Evolutionary conservation across 2,888 invertebrate genomes (phyloP).

Genomic region (Plusia festucae): DNA sequence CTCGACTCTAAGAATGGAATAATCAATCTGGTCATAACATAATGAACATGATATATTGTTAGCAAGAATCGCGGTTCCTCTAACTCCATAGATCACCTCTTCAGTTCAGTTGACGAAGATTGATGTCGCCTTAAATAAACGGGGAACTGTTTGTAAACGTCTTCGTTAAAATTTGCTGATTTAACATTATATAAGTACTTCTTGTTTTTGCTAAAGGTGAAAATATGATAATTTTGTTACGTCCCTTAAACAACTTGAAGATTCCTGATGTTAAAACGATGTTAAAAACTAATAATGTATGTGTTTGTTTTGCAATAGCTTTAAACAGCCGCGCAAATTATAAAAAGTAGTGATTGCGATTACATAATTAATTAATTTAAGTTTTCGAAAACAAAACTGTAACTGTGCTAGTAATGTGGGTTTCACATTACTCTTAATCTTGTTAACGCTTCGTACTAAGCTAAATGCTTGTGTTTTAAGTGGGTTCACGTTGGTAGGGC

Average conservation of each 20-base stretch:
- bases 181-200: constrained; percentile 29
- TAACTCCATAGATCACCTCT: constrained; percentile 68
- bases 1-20: background rate
- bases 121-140: constrained; percentile 71
- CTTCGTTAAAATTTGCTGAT: constrained; percentile 54
- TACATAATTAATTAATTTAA: background rate
- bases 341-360: too few species aligned
- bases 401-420: too few species aligned
- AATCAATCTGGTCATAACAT: background rate
- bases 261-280: too few species aligned
- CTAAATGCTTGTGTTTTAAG: too few species aligned
- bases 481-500: too few species aligned
- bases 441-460: too few species aligned
- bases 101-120: constrained; percentile 74
- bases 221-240: background rate
- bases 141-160: constrained; percentile 43
- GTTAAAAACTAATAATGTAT: too few species aligned
- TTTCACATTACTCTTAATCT: too few species aligned
- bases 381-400: too few species aligned
- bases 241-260: too few species aligned
- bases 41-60: constrained; percentile 16
- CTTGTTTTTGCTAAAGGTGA: constrained; percentile 7
- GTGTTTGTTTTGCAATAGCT: background rate
- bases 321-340: too few species aligned
- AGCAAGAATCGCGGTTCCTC: constrained; percentile 2